Percentiles rank a stretch among this genome's conserved stretches.
Conservation (phyloP, 2,797 vertebrate genomes). For the Phrynocephalus guinanensis region DNA sequence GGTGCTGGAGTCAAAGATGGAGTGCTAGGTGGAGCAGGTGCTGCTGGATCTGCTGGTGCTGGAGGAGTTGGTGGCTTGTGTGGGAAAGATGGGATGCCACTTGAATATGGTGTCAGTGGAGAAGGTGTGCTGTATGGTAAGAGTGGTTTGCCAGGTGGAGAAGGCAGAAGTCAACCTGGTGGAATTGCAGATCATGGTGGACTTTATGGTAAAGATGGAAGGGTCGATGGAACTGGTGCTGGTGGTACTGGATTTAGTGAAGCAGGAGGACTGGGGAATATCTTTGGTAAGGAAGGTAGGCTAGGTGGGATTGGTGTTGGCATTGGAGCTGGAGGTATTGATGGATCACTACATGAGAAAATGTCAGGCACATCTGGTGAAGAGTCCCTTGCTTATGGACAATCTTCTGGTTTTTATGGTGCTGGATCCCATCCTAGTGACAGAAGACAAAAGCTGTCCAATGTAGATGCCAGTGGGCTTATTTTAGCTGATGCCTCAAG, state of each 20-base stretch:
- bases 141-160: background rate
- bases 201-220: background rate
- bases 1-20: background rate
- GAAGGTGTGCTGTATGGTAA: background rate
- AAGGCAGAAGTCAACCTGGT: background rate
- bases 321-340: constrained; percentile 8
- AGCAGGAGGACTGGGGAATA: fast-evolving
- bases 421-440: constrained; percentile 40
- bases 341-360: background rate
- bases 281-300: background rate
- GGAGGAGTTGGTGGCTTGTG: background rate
- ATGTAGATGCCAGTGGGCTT: constrained; percentile 44
- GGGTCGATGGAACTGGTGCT: background rate
- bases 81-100: background rate
- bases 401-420: constrained; percentile 36
- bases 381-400: constrained; percentile 18
- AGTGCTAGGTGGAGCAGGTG: background rate
- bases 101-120: background rate
- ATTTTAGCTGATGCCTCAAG: constrained; percentile 33
- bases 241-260: background rate
- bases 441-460: constrained; percentile 42
- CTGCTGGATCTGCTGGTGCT: background rate
- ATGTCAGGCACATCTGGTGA: constrained; percentile 28
- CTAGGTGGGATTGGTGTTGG: constrained; percentile 18
- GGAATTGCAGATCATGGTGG: no score